Base-by-base conservation (phyloP, 2,888 invertebrate genomes). In the Drosophila lutescens region DNA sequence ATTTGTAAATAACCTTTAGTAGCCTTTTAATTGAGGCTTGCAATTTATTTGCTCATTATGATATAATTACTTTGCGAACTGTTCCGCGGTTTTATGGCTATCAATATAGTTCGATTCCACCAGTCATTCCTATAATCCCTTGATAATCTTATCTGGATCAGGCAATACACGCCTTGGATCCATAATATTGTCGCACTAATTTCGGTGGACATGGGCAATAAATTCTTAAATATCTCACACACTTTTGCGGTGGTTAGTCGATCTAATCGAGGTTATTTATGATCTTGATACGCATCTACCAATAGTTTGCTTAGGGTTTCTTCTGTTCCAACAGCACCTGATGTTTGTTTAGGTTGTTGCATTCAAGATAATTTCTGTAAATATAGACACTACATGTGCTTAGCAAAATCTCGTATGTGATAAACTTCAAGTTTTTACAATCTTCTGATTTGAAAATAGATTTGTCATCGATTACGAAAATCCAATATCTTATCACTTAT, bases 101-200 rank as follows among this genome's bases (percentile, higher is more conserved):
- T 54, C 36, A 15, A 32, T 46, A 40, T 26, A 44, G 40, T 49
- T 41, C 66, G 15, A 61, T 44, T 59, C 59, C 32, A 63, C 68
- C 60, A 63, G 69, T n/a, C 36, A 47, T 20, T 20, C 20, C 46
- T 15, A 41, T 49, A 63, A 73, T 63, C 68, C 57, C 41, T 10
- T 13, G 13, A 23, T 58, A 58, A 79, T 73, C 79, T 78, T 66
- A 81, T 79, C 78, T 43, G 23, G 41, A 41, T 55, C 66, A 51
- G 20, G 38, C 47, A 20, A 46, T 77, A 34, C 38, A 38, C 44
- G 23, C 44, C 49, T 38, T 15, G 49, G 30, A 70, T 67, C 46
- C 5, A 30, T 17, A 47, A 13, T 17, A 55, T 54, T 71, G 34
- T 34, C 44, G 15, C 50, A 72, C 62, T 71, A 72, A 72, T 62